Conservation (phyloP, 2,113 vertebrate genomes). For the Gavialis gangeticus region DNA sequence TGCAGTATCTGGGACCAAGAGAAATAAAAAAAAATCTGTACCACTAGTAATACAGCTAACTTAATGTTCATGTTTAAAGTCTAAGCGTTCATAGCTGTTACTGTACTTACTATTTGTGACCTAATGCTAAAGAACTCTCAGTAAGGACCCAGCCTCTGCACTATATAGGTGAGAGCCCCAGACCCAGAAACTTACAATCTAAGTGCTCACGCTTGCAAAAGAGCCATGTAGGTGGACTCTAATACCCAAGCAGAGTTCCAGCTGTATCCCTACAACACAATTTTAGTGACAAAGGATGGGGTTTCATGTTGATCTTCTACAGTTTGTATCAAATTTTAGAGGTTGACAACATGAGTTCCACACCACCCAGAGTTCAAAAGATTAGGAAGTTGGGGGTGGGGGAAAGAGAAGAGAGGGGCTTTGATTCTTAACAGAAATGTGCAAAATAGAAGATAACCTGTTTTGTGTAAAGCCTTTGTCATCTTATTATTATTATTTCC, state of each 20-base stretch:
- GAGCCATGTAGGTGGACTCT: neutral
- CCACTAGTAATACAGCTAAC: too few relatives aligned
- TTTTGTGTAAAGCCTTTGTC: neutral
- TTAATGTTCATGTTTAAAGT: too few relatives aligned
- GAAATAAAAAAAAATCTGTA: neutral
- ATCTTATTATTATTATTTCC: neutral
- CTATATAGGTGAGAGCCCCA: neutral
- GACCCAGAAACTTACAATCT: neutral
- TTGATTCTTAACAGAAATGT: neutral
- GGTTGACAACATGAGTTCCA: neutral
- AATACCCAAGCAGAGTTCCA: neutral
- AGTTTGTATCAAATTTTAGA: neutral
- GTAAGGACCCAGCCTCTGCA: neutral
- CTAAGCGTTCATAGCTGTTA: too few relatives aligned
- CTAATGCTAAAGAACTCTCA: neutral
- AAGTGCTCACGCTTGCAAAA: neutral
- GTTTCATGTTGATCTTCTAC: neutral
- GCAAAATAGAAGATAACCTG: neutral
- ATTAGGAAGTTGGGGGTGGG: neutral
- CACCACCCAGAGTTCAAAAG: neutral
- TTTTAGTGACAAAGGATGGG: neutral
- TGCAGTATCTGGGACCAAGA: neutral
- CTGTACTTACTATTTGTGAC: neutral
- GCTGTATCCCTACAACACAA: neutral
- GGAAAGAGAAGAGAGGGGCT: neutral